Evolutionary conservation across 2,888 invertebrate genomes (phyloP), one percentile per base, ranked within the genome.

Genomic region (Scaptomyza reducta): DNA sequence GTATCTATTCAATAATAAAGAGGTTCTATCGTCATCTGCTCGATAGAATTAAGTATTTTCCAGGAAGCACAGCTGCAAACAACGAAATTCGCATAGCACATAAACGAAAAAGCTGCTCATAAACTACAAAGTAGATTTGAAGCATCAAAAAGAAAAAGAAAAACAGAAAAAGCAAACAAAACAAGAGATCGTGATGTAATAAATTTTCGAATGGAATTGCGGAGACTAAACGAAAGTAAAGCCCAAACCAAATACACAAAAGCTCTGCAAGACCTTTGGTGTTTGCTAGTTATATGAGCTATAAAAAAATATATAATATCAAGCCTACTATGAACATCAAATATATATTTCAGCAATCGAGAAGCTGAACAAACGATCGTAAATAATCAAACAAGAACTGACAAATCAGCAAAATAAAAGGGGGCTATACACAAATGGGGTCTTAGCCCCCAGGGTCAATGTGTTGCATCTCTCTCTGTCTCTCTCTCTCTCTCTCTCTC

Each of bases 31-130:
- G 49, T 64, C 72, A 65, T 51, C 59, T 60, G 59, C 41, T 44
- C 45, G 58, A 54, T 49, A 22, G 63, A 61, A 63, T 72, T 79
- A 56, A 35, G 55, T 27, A 64, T 73, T 69, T 82, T 87, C 88
- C 79, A 71, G 86, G 88, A 82, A 82, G 51, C 79, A 47, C 88
- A 82, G 82, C 87, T 70, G 79, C 71, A 74, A 75, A 49, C 47
- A 67, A 38, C 14, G 9, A 33, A 63, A 72, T 80, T 87, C 73
- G 70, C 69, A 77, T 58, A 60, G 62, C 9, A 46, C 14, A 70
- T 56, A 41, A 38, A 45, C 55, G 66, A 66, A 64, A 57, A 47
- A 73, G 63, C 77, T 65, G 63, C 64, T 44, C 77, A 73, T 83
- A 79, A 76, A 79, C 78, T 64, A 73, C 73, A 77, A 75, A 73